phyloP scores from a whole-genome alignment of 2,888 invertebrate genomes.

The Nephrocerus scutellatus region DNA sequence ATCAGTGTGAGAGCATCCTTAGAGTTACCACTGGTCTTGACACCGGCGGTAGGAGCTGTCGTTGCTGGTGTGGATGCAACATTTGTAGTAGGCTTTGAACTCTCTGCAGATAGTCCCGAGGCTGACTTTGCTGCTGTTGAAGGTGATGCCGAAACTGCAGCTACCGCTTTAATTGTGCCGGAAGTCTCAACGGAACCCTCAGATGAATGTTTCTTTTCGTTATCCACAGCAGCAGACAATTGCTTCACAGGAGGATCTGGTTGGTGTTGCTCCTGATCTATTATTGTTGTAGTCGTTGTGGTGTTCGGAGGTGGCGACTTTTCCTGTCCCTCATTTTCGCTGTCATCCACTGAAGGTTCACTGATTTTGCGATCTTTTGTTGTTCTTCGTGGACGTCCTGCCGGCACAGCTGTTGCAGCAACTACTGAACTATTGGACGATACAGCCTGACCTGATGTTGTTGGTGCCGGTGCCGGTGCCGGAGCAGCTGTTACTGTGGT shows the following conservation, averaged over 20 bases:
- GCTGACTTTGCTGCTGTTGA: slow-evolving; percentile 8
- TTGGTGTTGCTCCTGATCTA: slow-evolving; percentile 3
- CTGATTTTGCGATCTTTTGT: slow-evolving; percentile 60
- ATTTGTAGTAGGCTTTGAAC: slow-evolving; percentile 31
- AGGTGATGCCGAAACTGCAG: slow-evolving; percentile 11
- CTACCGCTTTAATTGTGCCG: slow-evolving; percentile 7
- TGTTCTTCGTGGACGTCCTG: slow-evolving; percentile 56
- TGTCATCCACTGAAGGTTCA: slow-evolving; percentile 38
- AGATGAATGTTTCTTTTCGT: no score
- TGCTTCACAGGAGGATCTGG: slow-evolving; percentile 7
- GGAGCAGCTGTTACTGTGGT: slow-evolving; percentile 15
- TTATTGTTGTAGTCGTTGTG: slow-evolving; percentile 11
- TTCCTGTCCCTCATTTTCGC: slow-evolving; percentile 22
- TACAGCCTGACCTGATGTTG: slow-evolving; percentile 29
- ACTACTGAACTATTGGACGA: no score
- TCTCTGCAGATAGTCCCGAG: no score
- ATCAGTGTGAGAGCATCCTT: slow-evolving; percentile 61
- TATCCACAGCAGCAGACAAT: no score
- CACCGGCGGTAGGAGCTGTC: slow-evolving; percentile 29
- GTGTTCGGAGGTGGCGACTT: background rate
- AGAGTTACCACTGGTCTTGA: slow-evolving; percentile 38
- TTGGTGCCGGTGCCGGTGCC: slow-evolving; percentile 11
- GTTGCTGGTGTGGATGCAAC: slow-evolving; percentile 31
- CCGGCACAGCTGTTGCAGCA: no score
- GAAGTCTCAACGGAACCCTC: no score